phyloP scores from a whole-genome alignment of 2,797 vertebrate species.

The Falco cherrug region DNA sequence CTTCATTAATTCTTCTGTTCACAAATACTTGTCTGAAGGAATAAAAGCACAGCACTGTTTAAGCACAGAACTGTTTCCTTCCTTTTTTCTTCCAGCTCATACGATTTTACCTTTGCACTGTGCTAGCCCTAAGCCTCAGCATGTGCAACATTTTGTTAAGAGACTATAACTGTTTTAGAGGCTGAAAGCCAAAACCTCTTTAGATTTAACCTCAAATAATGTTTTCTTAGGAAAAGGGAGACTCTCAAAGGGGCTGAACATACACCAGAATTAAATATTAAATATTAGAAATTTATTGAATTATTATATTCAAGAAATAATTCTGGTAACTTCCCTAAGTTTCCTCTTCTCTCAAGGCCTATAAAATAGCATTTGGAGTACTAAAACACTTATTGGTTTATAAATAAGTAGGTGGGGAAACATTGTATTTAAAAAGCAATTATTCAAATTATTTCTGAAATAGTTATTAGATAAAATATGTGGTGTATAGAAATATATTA shows the following conservation, averaged over 20 bases:
- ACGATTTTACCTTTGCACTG: background rate
- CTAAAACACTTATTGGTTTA: background rate
- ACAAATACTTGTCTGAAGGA: background rate
- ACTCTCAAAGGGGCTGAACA: background rate
- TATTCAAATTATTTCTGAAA: background rate
- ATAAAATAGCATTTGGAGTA: background rate
- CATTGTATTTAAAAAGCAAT: background rate
- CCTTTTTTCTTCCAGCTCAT: background rate
- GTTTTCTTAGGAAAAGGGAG: background rate
- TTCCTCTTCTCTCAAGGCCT: background rate
- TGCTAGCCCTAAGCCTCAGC: background rate
- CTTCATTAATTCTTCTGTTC: background rate
- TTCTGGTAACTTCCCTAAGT: background rate
- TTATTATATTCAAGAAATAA: background rate
- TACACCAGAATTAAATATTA: background rate
- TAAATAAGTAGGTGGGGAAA: background rate
- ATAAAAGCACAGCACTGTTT: background rate
- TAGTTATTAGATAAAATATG: background rate
- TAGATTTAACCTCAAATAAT: background rate
- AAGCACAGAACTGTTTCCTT: background rate
- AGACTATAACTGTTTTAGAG: background rate
- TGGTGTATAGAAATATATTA: background rate
- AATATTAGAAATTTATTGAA: background rate
- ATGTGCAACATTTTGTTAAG: background rate
- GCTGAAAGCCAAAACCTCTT: background rate